Base-by-base conservation (phyloP, 2,888 invertebrate genomes). In the Phortica okadai region DNA sequence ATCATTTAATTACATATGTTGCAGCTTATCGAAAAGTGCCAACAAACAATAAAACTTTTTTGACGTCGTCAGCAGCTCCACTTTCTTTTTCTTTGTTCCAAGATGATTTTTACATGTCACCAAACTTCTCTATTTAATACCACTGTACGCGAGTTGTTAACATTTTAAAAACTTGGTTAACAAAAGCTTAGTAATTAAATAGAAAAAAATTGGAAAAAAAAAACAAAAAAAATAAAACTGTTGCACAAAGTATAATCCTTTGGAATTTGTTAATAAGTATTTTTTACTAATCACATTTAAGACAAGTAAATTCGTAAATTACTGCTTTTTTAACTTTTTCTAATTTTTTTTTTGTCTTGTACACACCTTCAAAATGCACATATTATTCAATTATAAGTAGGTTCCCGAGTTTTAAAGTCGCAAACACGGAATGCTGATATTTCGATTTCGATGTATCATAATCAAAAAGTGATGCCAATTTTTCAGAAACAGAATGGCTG, bases 341-440 rank as follows among this genome's bases (percentile, higher is more conserved):
- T 16, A 59, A 59, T 6, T 16, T 21, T 21, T 21, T 59, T 64
- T 64, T 21, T 76, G 62, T 59, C 21, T 44, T 78, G 76, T 79
- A 88, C 89, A 85, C 89, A 90, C 89, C 89, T 90, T 90, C 89
- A 90, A 88, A 87, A 89, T 89, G 89, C 84, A 89, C 89, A 90
- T 90, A 90, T 89, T 89, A 89, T 84, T 89, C 84, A 85, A 87
- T 87, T 87, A 75, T 77, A 82, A 82, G 59, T 45, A 10, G 45
- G 10, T 45, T 45, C 45, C 7, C 6, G 45, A 21, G 45, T 45
- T 45, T 45, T 45, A 8, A 45, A 45, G 45, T 45, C 45, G 45
- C 45, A 45, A 45, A 21, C 21, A 21, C 21, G 21, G 21, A 21
- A 21, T 21, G 21, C 21, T 21, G 21, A 21, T 21, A 21, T 21